Conservation (phyloP, 2,113 vertebrate species). For the Siniperca chuatsi region DNA sequence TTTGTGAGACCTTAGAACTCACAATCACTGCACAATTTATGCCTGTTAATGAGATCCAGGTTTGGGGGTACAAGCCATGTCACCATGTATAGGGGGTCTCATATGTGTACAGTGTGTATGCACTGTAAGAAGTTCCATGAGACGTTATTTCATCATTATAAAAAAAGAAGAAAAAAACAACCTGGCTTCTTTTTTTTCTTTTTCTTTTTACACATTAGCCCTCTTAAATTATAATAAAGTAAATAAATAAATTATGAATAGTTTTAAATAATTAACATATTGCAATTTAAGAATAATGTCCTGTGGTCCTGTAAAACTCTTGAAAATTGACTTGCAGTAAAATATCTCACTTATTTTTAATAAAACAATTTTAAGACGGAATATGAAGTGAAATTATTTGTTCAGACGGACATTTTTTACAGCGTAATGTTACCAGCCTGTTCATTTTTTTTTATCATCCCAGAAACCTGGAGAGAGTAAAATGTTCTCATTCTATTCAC, state of each 20-base stretch:
- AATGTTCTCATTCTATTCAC: not conserved
- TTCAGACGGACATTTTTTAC: not conserved
- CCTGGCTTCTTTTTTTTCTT: too few species aligned
- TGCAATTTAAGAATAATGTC: not conserved
- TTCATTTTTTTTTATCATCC: not conserved
- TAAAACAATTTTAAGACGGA: not conserved
- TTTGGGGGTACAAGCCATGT: not conserved
- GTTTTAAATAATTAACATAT: not conserved
- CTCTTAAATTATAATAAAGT: too few species aligned
- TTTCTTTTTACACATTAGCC: too few species aligned
- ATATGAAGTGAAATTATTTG: not conserved
- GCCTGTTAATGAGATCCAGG: conserved; percentile 27
- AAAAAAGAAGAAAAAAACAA: too few species aligned
- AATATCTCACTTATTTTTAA: not conserved
- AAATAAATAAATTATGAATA: not conserved
- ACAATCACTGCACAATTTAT: not conserved
- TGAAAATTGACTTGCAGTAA: not conserved
- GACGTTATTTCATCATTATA: not conserved
- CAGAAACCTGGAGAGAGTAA: not conserved
- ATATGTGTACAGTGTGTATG: not conserved
- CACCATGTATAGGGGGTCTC: not conserved
- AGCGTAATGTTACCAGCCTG: not conserved
- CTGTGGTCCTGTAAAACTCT: not conserved
- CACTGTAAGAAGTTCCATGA: not conserved
- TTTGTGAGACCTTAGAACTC: not conserved